Evolutionary conservation across 2,797 vertebrate genomes (phyloP).

Genomic region (Epinephelus malabaricus): DNA sequence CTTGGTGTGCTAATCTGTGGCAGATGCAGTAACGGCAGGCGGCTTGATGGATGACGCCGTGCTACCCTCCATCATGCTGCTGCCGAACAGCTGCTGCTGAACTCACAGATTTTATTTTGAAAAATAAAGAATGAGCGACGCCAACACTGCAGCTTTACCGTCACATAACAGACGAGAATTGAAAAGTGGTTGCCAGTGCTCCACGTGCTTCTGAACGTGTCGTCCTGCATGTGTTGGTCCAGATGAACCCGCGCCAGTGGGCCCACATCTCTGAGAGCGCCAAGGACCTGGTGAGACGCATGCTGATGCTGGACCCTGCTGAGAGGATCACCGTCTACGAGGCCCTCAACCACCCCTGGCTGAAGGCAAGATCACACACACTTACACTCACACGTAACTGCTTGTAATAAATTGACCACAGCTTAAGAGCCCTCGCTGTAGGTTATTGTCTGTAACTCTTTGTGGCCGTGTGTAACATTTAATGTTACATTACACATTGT

Average conservation of each 20-base stretch:
- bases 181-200: not conserved
- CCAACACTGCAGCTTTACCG: too few relatives aligned
- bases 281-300: constrained; percentile 97
- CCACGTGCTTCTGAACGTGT: constrained; percentile 9
- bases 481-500: not conserved
- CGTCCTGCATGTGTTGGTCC: not conserved
- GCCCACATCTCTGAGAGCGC: constrained; percentile 99
- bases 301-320: constrained; percentile 98
- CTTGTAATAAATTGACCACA: not conserved
- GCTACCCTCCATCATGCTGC: constrained; percentile 17
- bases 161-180: too few relatives aligned
- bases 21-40: constrained; percentile 29
- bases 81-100: not conserved
- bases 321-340: constrained; percentile 99
- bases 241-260: constrained; percentile 99
- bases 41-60: not conserved
- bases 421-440: not conserved
- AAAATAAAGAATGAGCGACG: not conserved
- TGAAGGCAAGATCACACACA: constrained; percentile 85
- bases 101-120: not conserved
- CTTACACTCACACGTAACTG: too few relatives aligned
- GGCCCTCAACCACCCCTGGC: constrained; percentile 98
- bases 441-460: not conserved
- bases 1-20: constrained; percentile 25
- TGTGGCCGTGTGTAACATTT: not conserved